A percentile compares a stretch with the other conserved stretches of the same genome.
phyloP scores from a whole-genome alignment of 92 coral and sea anemone species.

The Blastomussa wellsi region DNA sequence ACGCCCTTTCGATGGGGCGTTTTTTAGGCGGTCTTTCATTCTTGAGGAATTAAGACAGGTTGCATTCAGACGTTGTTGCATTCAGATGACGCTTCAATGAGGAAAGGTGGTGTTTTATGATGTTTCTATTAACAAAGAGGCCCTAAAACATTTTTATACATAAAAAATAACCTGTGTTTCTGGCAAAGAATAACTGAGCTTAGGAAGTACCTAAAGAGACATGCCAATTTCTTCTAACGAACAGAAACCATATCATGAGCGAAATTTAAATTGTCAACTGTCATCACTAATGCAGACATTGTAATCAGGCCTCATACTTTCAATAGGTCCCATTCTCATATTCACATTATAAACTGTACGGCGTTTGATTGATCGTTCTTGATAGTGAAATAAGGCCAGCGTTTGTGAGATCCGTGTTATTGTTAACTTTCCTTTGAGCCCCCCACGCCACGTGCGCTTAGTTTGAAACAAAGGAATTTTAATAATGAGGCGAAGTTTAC shows the following conservation, averaged over 20 bases:
- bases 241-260: background rate
- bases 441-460: conserved; percentile 35
- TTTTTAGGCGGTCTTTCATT: background rate
- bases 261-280: background rate
- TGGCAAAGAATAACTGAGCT: background rate
- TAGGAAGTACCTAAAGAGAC: background rate
- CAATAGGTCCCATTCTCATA: background rate
- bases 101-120: background rate
- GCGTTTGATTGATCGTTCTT: conserved; percentile 11
- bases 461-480: conserved; percentile 26
- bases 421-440: conserved; percentile 18
- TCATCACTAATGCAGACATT: background rate
- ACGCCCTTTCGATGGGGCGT: background rate
- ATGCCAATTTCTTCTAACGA: background rate
- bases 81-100: background rate
- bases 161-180: background rate
- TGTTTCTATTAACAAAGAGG: background rate
- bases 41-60: background rate
- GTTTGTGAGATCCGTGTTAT: conserved; percentile 33
- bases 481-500: conserved; percentile 26
- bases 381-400: conserved; percentile 9
- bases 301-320: background rate
- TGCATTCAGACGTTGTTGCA: background rate
- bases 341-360: background rate
- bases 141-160: background rate